Evolutionary conservation across 2,113 vertebrate species (phyloP), one percentile per base, ranked within the genome.

Genomic region (Pogona vitticeps): DNA sequence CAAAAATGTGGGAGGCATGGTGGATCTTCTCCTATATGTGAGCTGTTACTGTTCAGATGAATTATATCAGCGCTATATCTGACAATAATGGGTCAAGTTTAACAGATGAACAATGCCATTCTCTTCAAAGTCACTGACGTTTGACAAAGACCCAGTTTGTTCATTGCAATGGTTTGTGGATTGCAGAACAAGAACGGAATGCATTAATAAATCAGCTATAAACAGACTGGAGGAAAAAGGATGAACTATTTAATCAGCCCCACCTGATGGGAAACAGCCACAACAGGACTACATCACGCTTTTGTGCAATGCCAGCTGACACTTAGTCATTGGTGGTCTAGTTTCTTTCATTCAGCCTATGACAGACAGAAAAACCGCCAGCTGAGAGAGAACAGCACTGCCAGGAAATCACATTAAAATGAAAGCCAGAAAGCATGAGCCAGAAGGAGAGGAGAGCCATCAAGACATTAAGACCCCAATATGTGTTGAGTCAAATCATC

Each of bases 131-230:
- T 23, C 33, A 75, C 38, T 81, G 52, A 56, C 17, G 71, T 26
- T 31, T 20, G n/a, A 33, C 12, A 70, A 83, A 78, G 0, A 23
- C 38, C 82, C 65, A 65, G 67, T 84, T 65, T 73, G 80, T 86
- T 33, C 31, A 31, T 38, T 38, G 40, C 21, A 9, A 58, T 63
- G 17, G 31, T 40, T 46, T 73, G 40, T 56, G 26, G 38, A 42
- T 26, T 81, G 58, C 40, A 65, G 14, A 65, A 56, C 38, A 83
- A 52, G 52, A 28, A 63, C 31, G 75, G 76, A 83, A 79, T 61
- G 40, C 33, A 40, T 73, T 84, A 84, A 88, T 84, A 88, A 72
- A 84, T 88, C 40, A 65, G 17, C 81, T 23, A 84, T 84, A 63
- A 84, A 88, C 76, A n/a, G 42, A 73, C 17, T 4, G 9, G 31